Evolutionary conservation across 1,140 invertebrate species (phyloP), one percentile per base, ranked within the genome.

Genomic region (Paramacrobiotus metropolitanus): DNA sequence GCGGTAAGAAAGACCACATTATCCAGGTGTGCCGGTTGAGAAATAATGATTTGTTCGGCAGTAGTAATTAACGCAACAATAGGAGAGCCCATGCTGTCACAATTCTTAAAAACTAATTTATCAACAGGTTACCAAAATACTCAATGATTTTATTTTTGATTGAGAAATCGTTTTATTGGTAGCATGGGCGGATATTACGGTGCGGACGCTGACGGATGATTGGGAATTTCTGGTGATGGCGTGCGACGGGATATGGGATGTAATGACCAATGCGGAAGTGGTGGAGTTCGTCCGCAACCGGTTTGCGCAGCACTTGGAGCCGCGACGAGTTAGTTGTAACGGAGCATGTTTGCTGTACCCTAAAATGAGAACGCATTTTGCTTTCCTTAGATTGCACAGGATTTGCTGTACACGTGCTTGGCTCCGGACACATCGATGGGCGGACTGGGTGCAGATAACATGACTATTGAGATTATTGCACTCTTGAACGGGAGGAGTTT

Each of bases 191-290:
- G 93, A 97, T 73, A 83, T 98, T 2, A 81, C 84, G 70, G 78
- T 82, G 29, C 79, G 82, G 65, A 77, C 82, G 64, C 75, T 97
- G 61, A 86, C 79, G 21, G 77, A 83, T n/a, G 87, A 95, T 65
- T 91, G 89, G 83, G 89, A 98, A 75, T 98, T 97, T 75, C 73
- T 98, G 68, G 83, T 98, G 65, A 79, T 99, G 68, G 94, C 94
- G n/a, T 98, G 94, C 75, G 94, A 99, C 74, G 94, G 94, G 64
- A 86, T 98, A 62, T 98, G 92, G 90, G 93, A 98, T 79, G 93
- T 97, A 44, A 79, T 82, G 74, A 83, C 80, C 68, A 98, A 96
- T 76, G 86, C 93, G 74, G 89, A 94, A 72, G 92, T 94, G 20
- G 77, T 95, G 2, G 79, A 87, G 62, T 97, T 94, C 76, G 83